Base-by-base conservation (phyloP, 2,888 invertebrate species). In the Plagodis pulveraria region DNA sequence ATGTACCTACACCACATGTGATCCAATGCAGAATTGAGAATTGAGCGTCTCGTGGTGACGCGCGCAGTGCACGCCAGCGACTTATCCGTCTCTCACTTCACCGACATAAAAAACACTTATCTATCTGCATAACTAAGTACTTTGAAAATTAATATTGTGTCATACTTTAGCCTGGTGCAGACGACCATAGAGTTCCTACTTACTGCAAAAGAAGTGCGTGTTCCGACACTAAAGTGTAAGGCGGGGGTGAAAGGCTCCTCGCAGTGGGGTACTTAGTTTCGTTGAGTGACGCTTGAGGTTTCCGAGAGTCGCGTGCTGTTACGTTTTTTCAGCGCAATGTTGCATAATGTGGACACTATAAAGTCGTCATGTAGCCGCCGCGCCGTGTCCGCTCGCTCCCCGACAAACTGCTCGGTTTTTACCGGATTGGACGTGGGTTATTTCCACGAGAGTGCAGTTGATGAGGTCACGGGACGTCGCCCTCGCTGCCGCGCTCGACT, bases 401-500 rank as follows among this genome's bases (percentile, higher is more conserved):
- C 11, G 46, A 46, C 46, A 46, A 46, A 46, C 46, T 11, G 46
- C 35, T 46, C 34, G 5, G 6, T 45, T 45, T 45, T 45, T 32
- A 12, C 12, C 34, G 11, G 35, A 40, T 5, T 7, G 10, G 6
- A 40, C 40, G 10, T 10, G 40, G 0, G 10, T 10, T 10, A 40
- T 10, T 40, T 40, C 9, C 40, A 40, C 22, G 22, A 22, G 2
- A 22, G 10, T 10, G 40, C n/a, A 35, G 35, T 46, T 46, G 35
- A 46, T 32, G 46, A 46, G 35, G 46, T 46, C 46, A n/a, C 46
- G 34, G n/a, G n/a, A n/a, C n/a, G n/a, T n/a, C n/a, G n/a, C n/a
- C n/a, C n/a, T n/a, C 22, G 7, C 35, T 34, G 46, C n/a, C 46
- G 46, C 46, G 35, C 12, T 11, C 35, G 34, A 22, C 22, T 22